Evolutionary conservation across 2,797 vertebrate genomes (phyloP).

Genomic region (Sorex maritimensis): DNA sequence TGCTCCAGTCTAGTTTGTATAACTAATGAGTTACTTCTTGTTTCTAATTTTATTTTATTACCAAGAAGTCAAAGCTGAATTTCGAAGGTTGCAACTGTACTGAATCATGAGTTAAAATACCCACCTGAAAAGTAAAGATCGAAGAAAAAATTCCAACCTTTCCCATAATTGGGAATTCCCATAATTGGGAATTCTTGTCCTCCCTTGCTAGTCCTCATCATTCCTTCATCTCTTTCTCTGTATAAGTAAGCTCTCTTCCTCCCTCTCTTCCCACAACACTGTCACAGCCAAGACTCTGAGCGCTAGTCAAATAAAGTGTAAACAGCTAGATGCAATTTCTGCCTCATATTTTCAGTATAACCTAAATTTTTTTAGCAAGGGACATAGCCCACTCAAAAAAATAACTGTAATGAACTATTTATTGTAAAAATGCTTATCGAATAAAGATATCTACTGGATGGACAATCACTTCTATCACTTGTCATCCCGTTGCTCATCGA

Average conservation of each 20-base stretch:
- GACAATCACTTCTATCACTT: neutral
- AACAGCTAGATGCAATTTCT: neutral
- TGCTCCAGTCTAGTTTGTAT: neutral
- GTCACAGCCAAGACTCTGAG: constrained; percentile 28
- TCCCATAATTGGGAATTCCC: neutral
- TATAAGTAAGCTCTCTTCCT: neutral
- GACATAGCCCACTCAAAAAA: constrained; percentile 1
- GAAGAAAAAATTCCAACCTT: neutral
- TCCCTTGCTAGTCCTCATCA: neutral
- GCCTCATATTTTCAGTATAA: neutral
- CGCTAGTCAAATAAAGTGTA: constrained; percentile 11
- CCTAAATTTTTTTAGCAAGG: constrained; percentile 25
- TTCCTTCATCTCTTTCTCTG: neutral
- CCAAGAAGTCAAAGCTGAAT: constrained; percentile 27
- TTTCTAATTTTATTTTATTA: constrained; percentile 52
- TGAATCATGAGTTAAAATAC: constrained; percentile 8
- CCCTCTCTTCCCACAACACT: neutral
- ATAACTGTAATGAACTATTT: neutral
- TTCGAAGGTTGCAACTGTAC: neutral
- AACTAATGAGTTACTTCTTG: neutral
- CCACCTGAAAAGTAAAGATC: neutral
- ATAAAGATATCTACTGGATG: neutral
- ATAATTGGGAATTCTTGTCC: neutral
- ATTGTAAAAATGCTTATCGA: neutral
- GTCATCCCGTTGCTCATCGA: too few relatives aligned